Conservation (phyloP, 2,797 vertebrate species). For the Acanthornis magna region DNA sequence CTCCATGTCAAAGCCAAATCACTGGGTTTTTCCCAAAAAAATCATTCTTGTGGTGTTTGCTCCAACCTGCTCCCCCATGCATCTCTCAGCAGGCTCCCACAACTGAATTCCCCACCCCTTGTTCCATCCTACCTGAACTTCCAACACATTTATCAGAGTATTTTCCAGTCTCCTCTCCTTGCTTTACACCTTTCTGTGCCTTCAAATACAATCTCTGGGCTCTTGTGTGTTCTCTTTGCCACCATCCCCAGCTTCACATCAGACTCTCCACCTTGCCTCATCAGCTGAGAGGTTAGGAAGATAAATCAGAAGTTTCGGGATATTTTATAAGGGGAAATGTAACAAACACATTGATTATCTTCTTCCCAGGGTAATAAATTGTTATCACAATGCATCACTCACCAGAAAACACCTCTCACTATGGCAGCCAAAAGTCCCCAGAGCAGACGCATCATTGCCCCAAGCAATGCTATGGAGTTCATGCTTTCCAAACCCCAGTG, state of each 20-base stretch:
- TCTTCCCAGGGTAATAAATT: neutral
- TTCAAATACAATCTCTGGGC: neutral
- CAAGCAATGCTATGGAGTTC: neutral
- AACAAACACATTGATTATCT: neutral
- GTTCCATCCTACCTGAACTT: neutral
- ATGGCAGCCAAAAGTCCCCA: fast-evolving
- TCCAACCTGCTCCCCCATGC: neutral
- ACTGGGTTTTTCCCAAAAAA: neutral
- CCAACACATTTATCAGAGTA: neutral
- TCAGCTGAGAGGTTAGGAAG: neutral
- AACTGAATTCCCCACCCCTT: fast-evolving
- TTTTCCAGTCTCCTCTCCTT: neutral
- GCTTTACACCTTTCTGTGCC: neutral
- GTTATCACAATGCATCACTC: neutral
- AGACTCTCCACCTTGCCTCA: neutral
- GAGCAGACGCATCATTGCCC: neutral
- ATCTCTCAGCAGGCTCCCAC: neutral
- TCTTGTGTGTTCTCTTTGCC: fast-evolving
- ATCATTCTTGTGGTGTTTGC: neutral
- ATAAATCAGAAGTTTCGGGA: neutral
- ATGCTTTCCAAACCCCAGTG: neutral
- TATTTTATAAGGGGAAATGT: neutral
- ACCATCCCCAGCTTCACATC: neutral
- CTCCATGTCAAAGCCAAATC: neutral
- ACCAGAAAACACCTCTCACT: neutral